phyloP scores from a whole-genome alignment of 2,888 invertebrate species.

The Phytoseiulus persimilis region DNA sequence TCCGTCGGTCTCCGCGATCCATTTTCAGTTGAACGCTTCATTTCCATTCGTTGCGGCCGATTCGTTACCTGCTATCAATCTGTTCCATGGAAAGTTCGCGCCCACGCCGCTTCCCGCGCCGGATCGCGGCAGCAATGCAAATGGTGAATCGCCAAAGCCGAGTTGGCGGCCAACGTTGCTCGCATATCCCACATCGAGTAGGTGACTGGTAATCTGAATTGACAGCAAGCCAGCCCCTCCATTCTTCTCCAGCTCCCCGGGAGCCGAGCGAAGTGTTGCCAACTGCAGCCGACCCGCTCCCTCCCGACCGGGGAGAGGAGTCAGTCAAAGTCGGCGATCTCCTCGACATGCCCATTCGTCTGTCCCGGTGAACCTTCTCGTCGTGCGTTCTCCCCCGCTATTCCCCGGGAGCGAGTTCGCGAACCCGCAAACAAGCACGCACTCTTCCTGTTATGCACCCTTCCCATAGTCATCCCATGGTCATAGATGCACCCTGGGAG shows the following conservation, averaged over 20 bases:
- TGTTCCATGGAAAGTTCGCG: background rate
- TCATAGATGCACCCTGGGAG: background rate
- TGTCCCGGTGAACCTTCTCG: background rate
- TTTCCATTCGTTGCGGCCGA: background rate
- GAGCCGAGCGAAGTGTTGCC: background rate
- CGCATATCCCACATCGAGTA: background rate
- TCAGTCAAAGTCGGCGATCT: background rate
- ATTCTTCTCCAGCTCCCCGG: background rate
- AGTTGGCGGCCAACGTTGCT: background rate
- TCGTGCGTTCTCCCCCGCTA: background rate
- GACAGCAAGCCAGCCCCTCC: background rate
- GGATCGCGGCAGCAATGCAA: background rate
- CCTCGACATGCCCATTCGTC: background rate
- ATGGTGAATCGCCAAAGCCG: background rate
- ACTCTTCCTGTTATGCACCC: background rate
- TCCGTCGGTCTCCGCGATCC: background rate
- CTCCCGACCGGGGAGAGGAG: background rate
- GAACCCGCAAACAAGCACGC: background rate
- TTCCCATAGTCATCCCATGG: background rate
- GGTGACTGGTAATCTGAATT: background rate
- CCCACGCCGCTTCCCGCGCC: background rate
- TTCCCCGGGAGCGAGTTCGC: background rate
- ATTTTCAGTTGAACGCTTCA: slow-evolving; percentile 5
- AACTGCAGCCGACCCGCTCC: background rate
- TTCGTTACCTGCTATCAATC: background rate